These are phyloP conservation scores for Nothoprocta pentlandii DNA, from an alignment of 2,113 vertebrate species.

Conservation along the genomic window DNA sequence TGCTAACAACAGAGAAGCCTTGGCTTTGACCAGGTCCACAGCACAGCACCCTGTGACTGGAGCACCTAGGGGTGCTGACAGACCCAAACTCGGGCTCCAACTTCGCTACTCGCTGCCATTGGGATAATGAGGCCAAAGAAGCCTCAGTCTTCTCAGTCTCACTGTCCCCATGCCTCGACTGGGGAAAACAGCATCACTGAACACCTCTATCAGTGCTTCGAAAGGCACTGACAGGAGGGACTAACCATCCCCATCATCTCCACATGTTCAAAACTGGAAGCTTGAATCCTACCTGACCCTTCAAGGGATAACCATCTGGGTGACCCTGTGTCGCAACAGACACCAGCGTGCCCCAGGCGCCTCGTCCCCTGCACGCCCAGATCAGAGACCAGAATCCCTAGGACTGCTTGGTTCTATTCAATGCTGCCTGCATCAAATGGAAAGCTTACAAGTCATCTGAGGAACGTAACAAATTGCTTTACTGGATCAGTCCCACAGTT, in stretches of 20 bases:
- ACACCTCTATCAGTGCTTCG: neutral
- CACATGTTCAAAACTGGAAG: neutral
- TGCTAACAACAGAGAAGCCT: neutral
- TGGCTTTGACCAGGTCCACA: neutral
- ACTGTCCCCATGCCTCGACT: neutral
- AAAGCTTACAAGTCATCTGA: neutral
- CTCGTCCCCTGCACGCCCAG: neutral
- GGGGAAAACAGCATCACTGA: neutral
- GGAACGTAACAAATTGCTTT: neutral
- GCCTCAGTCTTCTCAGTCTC: neutral
- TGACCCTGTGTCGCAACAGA: neutral
- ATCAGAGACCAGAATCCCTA: neutral
- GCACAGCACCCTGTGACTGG: neutral
- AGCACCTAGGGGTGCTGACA: neutral
- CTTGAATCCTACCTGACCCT: neutral
- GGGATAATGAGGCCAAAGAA: neutral
- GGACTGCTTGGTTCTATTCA: neutral
- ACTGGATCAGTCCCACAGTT: neutral
- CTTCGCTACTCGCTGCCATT: accelerated
- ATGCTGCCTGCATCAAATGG: neutral
- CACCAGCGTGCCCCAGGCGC: neutral
- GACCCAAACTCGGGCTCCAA: neutral
- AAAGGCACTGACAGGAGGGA: neutral
- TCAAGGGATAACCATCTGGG: neutral
- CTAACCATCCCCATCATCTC: neutral